phyloP scores from a whole-genome alignment of 2,797 vertebrate genomes.

The Lateolabrax maculatus region DNA sequence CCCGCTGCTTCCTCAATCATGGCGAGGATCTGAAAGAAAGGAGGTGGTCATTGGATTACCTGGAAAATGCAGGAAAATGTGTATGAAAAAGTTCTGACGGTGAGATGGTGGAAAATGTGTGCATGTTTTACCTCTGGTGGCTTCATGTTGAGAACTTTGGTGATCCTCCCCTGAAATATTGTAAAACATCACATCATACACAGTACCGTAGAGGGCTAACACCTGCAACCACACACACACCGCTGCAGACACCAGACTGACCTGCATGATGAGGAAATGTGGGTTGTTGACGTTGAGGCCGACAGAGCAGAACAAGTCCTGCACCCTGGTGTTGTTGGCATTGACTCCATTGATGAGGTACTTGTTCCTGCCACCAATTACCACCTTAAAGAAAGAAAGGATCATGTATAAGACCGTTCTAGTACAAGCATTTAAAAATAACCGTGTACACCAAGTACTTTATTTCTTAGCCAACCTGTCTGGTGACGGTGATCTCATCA shows the following conservation, averaged over 20 bases:
- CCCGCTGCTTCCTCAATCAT: slow-evolving; percentile 99
- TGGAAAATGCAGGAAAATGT: accelerated
- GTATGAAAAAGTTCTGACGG: background rate
- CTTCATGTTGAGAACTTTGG: slow-evolving; percentile 98
- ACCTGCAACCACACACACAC: background rate
- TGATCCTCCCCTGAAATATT: slow-evolving; percentile 92
- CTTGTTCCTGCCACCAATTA: slow-evolving; percentile 94
- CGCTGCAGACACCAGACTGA: slow-evolving; percentile 66
- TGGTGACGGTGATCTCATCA: slow-evolving; percentile 94
- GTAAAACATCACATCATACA: background rate
- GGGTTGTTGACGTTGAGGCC: slow-evolving; percentile 99
- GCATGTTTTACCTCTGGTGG: slow-evolving; percentile 91
- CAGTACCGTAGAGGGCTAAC: background rate
- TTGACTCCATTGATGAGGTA: slow-evolving; percentile 97
- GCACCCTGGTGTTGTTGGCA: slow-evolving; percentile 91
- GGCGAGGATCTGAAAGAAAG: slow-evolving; percentile 89
- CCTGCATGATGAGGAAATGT: slow-evolving; percentile 99
- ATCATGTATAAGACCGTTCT: background rate
- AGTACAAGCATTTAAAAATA: background rate
- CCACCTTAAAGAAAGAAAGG: slow-evolving; percentile 81
- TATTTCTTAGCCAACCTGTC: slow-evolving; percentile 90
- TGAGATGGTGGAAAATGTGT: background rate
- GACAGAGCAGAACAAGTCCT: slow-evolving; percentile 96
- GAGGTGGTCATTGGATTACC: background rate
- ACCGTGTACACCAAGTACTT: background rate